These are phyloP conservation scores for Sitta carolinensis DNA, from an alignment of 2,797 vertebrate genomes.

Conservation along the genomic window DNA sequence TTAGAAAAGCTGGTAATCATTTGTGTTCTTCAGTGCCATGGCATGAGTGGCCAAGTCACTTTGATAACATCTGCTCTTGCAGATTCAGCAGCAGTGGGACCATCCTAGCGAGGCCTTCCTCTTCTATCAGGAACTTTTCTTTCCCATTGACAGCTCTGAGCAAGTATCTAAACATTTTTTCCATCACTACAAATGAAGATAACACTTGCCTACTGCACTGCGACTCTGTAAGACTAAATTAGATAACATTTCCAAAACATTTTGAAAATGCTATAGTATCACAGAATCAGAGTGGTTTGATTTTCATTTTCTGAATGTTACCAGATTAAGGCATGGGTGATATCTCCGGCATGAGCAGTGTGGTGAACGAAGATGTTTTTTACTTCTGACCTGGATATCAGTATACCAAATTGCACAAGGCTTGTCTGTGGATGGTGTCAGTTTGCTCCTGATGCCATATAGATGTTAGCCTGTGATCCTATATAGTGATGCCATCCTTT, in stretches of 20 bases:
- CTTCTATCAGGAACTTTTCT: neutral
- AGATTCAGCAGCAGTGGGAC: neutral
- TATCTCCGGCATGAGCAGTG: neutral
- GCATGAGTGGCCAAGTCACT: neutral
- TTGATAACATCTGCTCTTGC: neutral
- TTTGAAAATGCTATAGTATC: neutral
- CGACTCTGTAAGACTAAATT: neutral
- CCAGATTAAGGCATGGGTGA: neutral
- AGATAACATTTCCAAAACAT: neutral
- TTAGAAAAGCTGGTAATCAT: neutral
- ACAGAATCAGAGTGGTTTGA: neutral
- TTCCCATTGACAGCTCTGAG: neutral
- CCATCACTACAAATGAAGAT: neutral
- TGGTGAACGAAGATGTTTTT: neutral
- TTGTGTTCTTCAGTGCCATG: neutral
- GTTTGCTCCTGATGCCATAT: neutral
- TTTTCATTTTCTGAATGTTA: neutral
- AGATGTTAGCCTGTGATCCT: neutral
- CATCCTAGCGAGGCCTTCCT: neutral
- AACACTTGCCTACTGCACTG: neutral
- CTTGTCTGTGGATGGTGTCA: neutral
- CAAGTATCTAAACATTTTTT: neutral
- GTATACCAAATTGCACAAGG: neutral
- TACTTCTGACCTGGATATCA: neutral
- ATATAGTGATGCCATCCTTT: neutral